Base-by-base conservation (phyloP, 1,140 invertebrate genomes). In the Drosophila littoralis region DNA sequence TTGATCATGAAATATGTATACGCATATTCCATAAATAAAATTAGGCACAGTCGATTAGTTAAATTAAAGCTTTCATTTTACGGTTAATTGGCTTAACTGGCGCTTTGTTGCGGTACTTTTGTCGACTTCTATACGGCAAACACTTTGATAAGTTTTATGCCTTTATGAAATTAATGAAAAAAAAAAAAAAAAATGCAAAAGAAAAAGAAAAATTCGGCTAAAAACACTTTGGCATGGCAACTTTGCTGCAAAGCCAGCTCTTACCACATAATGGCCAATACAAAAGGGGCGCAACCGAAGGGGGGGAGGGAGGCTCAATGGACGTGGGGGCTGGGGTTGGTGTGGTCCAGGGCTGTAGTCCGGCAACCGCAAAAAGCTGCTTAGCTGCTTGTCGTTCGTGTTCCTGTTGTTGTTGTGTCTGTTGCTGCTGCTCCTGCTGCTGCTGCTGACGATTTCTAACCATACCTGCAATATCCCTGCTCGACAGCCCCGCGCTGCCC, bases 231-330 rank as follows among this genome's bases (percentile, higher is more conserved):
- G 38, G 33, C 38, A 43, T 61, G 42, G 43, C 38, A 79, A 61
- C 17, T 54, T 59, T 43, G 58, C 33, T 35, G n/a, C 22, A 68
- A 60, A 9, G 35, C 45, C 46, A 10, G 36, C 46, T 13, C 42
- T 8, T 52, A 61, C 45, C 43, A 83, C 65, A 83, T 66, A 79
- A 70, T 61, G 59, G 64, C 64, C 64, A 75, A 75, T 69, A 69
- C 50, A 69, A 65, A 81, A 46, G 57, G 13, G 15, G 22, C 22
- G 22, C 22, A 28, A 28, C 9, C 7, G 15, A 22, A 42, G 7
- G 32, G 12, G 12, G 6, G 9, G 10, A 22, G 3, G 12, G 13
- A 4, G 13, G 40, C 6, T 17, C 7, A 35, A 17, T 32, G 1
- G 12, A 32, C 12, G 10, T 5, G n/a, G 15, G 36, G 22, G 13